Evolutionary conservation across 1,140 invertebrate species (phyloP).

Genomic region (Bicyclus anynana): DNA sequence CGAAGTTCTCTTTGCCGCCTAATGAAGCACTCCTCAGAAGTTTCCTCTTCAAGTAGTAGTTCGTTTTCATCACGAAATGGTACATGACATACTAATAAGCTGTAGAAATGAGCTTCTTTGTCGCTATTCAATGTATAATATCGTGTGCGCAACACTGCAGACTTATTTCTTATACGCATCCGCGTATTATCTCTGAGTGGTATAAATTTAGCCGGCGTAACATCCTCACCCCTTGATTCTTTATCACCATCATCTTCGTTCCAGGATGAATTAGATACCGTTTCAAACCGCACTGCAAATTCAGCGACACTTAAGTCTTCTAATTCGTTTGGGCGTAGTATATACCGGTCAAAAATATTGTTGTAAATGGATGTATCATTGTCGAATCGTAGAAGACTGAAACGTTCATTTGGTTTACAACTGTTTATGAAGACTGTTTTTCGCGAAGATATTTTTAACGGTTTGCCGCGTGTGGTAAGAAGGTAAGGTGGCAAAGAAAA

Average conservation of each 20-base stretch:
- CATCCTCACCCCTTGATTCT: slow-evolving; percentile 21
- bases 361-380: slow-evolving; percentile 19
- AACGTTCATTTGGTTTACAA: slow-evolving; percentile 27
- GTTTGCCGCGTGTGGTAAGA: too few species aligned
- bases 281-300: slow-evolving; percentile 15
- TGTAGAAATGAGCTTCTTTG: slow-evolving; percentile 15
- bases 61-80: slow-evolving; percentile 3
- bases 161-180: slow-evolving; percentile 33
- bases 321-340: slow-evolving; percentile 4
- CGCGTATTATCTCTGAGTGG: slow-evolving; percentile 26
- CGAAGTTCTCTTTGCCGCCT: slow-evolving; percentile 5
- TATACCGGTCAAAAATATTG: slow-evolving; percentile 21
- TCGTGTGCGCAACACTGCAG: slow-evolving; percentile 26
- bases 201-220: slow-evolving; percentile 14
- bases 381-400: slow-evolving; percentile 25
- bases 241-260: slow-evolving; percentile 30
- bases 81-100: slow-evolving; percentile 4
- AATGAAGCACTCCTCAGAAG: slow-evolving; percentile 1
- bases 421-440: slow-evolving; percentile 35
- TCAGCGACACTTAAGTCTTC: slow-evolving; percentile 29
- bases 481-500: too few species aligned
- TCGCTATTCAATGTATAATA: slow-evolving; percentile 34
- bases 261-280: background rate
- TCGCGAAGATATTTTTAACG: slow-evolving; percentile 22
- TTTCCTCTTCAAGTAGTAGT: background rate